Conservation (phyloP, 2,888 invertebrate species). For the Acronicta leporina region DNA sequence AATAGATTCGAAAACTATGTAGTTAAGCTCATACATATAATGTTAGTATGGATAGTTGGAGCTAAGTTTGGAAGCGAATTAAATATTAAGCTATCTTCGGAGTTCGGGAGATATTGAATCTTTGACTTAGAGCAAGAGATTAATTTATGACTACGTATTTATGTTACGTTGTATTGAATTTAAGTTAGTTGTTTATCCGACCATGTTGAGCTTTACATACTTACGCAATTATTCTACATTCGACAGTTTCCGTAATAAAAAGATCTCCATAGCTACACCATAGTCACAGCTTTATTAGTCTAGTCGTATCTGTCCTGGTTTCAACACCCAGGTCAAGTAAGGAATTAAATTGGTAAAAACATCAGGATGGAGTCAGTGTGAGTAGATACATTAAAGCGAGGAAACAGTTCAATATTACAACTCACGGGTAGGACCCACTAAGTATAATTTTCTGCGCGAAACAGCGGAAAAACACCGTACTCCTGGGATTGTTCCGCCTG, state of each 20-base stretch:
- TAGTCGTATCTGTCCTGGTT: no score
- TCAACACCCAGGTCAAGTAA: no score
- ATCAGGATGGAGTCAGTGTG: background rate
- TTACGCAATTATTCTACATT: no score
- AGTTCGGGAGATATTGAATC: constrained; percentile 32
- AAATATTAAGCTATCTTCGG: constrained; percentile 39
- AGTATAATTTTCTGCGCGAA: constrained; percentile 51
- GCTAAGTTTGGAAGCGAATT: constrained; percentile 34
- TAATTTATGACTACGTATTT: constrained; percentile 5
- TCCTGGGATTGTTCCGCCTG: constrained; percentile 39
- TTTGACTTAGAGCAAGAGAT: constrained; percentile 20
- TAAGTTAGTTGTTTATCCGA: background rate
- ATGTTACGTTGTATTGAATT: constrained; percentile 1
- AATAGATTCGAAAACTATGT: constrained; percentile 24
- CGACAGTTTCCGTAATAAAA: background rate
- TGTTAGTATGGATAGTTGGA: constrained; percentile 15
- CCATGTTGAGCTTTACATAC: background rate
- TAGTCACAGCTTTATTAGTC: no score
- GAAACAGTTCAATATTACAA: constrained; percentile 27
- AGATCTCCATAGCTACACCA: background rate
- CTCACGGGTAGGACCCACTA: constrained; percentile 38
- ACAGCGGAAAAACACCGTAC: constrained; percentile 44
- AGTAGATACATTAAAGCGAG: constrained; percentile 11
- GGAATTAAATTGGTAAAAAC: no score
- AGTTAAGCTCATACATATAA: constrained; percentile 30